phyloP scores from a whole-genome alignment of 2,113 vertebrate genomes.

The Nerophis ophidion region DNA sequence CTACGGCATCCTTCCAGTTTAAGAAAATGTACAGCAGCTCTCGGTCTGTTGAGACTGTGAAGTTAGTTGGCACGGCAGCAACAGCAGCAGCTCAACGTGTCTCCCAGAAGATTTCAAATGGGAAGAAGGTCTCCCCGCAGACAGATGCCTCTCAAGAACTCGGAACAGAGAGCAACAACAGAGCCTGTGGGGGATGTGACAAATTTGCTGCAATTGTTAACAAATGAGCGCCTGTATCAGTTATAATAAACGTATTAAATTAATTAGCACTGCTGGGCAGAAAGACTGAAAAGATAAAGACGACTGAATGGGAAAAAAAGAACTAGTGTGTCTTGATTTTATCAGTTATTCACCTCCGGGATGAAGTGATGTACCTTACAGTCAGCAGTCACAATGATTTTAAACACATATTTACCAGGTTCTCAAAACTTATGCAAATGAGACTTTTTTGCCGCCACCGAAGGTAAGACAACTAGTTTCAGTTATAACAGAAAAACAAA shows the following conservation, averaged over 20 bases:
- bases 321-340: background rate
- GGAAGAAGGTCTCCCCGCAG: background rate
- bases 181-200: constrained; percentile 5
- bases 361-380: no score
- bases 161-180: background rate
- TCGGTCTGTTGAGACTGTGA: background rate
- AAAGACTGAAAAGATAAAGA: constrained; percentile 1
- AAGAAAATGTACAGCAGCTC: background rate
- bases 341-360: no score
- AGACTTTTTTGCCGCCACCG: no score
- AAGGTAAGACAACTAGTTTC: no score
- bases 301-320: background rate
- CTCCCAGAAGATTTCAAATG: background rate
- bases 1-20: background rate
- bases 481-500: no score
- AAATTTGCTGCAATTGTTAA: background rate
- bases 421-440: no score
- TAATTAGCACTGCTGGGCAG: background rate
- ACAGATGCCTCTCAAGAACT: background rate
- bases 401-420: no score
- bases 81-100: background rate
- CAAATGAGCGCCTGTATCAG: background rate
- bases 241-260: background rate
- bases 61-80: background rate
- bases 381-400: no score